Base-by-base conservation (phyloP, 1,140 invertebrate species). In the Lethocerus indicus region DNA sequence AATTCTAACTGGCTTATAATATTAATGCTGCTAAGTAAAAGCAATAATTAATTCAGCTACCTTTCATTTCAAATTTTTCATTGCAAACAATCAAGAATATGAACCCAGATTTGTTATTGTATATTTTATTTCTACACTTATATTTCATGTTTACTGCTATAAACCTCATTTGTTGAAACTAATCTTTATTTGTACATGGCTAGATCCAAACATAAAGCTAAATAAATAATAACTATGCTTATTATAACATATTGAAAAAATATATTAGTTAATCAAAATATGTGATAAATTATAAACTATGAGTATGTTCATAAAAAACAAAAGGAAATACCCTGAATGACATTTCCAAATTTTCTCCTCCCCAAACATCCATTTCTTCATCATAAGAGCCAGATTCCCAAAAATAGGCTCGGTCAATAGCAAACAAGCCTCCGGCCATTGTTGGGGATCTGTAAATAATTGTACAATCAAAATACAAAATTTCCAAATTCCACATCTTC, bases 341-440 rank as follows among this genome's bases (percentile, higher is more conserved):
- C 62, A 98, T 73, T 68, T 98, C 95, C 20, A 98, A 71, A 67
- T 98, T 98, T 64, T 92, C 91, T 0, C 87, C 89, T 2, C 91
- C 91, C 89, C 89, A 94, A 39, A 93, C 84, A 50, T 78, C 75
- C 85, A 90, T 88, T 42, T 81, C 71, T 42, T 81, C 75, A 61
- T 96, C 92, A 60, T 96, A 96, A 7, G 83, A 73, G 0, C 93
- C 92, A 47, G 95, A 68, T 53, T 87, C 78, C 62, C 82, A 89
- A 60, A 97, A 97, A 59, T 89, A 88, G 32, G 84, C 72, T 55
- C 75, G 78, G 51, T 88, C 78, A 37, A 97, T 90, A 2, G 87
- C 80, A 64, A 97, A 96, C 12, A 97, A 66, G 0, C 91, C 92
- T 1, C 93, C 93, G 23, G 91, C 90, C 84, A 98, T 98, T 0